Evolutionary conservation across 2,797 vertebrate genomes (phyloP).

Genomic region (Halcyon leucocephala): DNA sequence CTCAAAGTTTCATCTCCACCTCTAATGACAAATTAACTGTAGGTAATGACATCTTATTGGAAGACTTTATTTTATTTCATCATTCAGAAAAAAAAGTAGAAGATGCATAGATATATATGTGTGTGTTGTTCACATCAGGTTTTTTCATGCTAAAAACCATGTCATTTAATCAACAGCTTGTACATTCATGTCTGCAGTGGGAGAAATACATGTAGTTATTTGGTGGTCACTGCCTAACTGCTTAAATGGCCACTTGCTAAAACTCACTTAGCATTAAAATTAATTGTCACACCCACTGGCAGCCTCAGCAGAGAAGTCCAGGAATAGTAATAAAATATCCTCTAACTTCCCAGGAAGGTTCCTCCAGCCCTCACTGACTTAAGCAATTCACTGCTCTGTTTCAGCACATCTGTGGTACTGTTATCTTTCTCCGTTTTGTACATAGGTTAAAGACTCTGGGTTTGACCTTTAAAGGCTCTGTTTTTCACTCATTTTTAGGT

Average conservation of each 20-base stretch:
- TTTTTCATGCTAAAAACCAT: background rate
- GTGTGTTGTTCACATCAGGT: background rate
- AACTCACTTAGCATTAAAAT: background rate
- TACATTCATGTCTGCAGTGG: accelerated
- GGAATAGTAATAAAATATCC: background rate
- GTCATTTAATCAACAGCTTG: background rate
- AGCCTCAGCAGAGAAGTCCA: background rate
- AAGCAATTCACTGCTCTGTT: background rate
- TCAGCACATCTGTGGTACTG: background rate
- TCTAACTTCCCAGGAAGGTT: background rate
- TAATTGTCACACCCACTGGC: background rate
- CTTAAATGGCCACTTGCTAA: background rate
- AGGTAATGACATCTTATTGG: background rate
- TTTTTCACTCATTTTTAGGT: background rate
- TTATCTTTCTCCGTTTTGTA: background rate
- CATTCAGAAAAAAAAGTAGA: background rate
- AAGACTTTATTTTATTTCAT: background rate
- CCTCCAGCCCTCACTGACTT: background rate
- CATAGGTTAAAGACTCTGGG: background rate
- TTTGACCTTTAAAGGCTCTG: background rate
- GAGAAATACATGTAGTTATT: background rate
- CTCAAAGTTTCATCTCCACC: background rate
- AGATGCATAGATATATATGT: too few species aligned
- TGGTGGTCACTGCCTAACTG: background rate
- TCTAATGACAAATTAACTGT: background rate